Conservation (phyloP, 2,113 vertebrate species). For the Crotophaga sulcirostris region DNA sequence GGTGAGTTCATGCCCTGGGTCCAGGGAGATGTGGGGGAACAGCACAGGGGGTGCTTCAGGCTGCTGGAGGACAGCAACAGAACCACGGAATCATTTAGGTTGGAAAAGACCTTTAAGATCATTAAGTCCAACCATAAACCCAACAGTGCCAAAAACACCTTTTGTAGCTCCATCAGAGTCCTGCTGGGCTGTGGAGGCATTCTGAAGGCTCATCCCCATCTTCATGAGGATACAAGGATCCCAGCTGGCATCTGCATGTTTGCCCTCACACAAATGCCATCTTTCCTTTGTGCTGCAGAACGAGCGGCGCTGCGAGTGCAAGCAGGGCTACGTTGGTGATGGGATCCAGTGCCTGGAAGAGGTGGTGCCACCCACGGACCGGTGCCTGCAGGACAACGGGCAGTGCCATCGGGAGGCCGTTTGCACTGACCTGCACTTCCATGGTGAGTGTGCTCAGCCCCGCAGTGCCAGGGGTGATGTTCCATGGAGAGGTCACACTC, state of each 20-base stretch:
- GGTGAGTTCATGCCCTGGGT: not conserved
- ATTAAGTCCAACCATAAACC: too few species aligned
- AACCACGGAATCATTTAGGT: too few species aligned
- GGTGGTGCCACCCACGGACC: constrained; percentile 80
- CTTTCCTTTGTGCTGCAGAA: constrained; percentile 77
- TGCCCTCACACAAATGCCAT: not conserved
- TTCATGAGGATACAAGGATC: not conserved
- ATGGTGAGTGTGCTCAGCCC: constrained; percentile 73
- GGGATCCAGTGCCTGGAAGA: constrained; percentile 90
- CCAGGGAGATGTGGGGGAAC: not conserved
- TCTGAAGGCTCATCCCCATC: not conserved
- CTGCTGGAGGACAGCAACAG: not conserved
- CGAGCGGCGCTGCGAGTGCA: constrained; percentile 84
- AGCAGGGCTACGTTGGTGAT: constrained; percentile 84
- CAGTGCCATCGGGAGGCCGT: constrained; percentile 82
- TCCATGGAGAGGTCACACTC: not conserved
- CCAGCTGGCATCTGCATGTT: not conserved
- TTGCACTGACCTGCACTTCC: constrained; percentile 91
- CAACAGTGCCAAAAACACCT: not conserved
- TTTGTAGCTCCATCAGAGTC: not conserved
- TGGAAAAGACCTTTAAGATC: too few species aligned
- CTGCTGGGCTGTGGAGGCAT: not conserved
- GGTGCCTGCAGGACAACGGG: constrained; percentile 84
- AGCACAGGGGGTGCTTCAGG: not conserved
- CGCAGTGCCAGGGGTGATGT: not conserved